These are phyloP conservation scores for Acronicta alni DNA, from an alignment of 2,888 invertebrate species.

Conservation along the genomic window DNA sequence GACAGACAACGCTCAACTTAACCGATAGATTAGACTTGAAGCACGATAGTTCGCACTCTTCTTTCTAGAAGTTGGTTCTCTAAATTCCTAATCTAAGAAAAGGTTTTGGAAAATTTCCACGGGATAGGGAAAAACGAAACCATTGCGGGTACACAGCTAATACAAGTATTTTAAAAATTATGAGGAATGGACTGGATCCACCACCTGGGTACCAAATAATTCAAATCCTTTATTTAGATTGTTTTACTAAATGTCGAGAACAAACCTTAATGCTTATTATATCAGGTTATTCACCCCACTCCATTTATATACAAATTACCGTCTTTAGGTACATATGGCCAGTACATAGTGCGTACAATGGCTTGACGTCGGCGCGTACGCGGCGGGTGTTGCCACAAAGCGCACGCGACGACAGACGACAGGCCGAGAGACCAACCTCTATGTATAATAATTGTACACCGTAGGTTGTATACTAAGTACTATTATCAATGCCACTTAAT, in stretches of 20 bases:
- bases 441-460: constrained; percentile 10
- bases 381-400: constrained; percentile 54
- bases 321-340: constrained; percentile 15
- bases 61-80: too few relatives aligned
- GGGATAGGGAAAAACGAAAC: too few relatives aligned
- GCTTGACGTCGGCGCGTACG: constrained; percentile 42
- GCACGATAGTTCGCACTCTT: too few relatives aligned
- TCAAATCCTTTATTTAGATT: neutral
- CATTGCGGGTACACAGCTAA: too few relatives aligned
- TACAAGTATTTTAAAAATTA: too few relatives aligned
- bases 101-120: too few relatives aligned
- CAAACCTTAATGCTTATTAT: neutral
- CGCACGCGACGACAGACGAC: constrained; percentile 41
- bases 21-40: too few relatives aligned
- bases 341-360: constrained; percentile 46
- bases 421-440: constrained; percentile 34
- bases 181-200: too few relatives aligned
- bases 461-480: constrained; percentile 12
- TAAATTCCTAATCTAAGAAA: too few relatives aligned
- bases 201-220: too few relatives aligned
- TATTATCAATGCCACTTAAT: constrained; percentile 3
- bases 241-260: neutral
- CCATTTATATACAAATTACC: constrained; percentile 44
- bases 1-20: too few relatives aligned
- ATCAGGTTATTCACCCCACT: constrained; percentile 16